These are phyloP conservation scores for Pollimyrus isidori DNA, from an alignment of 2,113 vertebrate species.

Conservation along the genomic window DNA sequence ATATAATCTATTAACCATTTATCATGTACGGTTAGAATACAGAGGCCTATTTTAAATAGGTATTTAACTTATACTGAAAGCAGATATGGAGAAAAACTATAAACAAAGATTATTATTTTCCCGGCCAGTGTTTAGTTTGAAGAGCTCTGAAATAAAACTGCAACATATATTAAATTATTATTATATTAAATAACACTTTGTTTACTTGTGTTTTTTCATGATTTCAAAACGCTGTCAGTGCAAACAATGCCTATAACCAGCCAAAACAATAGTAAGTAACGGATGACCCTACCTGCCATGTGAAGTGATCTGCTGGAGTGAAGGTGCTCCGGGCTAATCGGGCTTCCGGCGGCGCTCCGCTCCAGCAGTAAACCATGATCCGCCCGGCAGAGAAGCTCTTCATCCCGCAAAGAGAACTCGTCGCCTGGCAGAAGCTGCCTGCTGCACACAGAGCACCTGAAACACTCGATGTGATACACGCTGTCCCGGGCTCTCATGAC, in stretches of 20 bases:
- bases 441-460: slow-evolving; percentile 89
- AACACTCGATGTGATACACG: slow-evolving; percentile 95
- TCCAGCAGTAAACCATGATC: slow-evolving; percentile 77
- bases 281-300: slow-evolving; percentile 61
- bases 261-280: background rate
- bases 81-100: background rate
- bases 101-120: background rate
- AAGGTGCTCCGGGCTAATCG: slow-evolving; percentile 67
- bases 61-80: background rate
- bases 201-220: background rate
- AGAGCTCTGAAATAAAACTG: background rate
- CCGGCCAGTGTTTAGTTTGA: background rate
- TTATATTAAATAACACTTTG: background rate
- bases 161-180: background rate
- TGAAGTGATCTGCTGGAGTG: slow-evolving; percentile 61
- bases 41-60: background rate
- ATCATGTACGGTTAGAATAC: background rate
- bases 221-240: background rate
- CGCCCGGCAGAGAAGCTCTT: slow-evolving; percentile 83
- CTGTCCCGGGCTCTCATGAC: slow-evolving; percentile 89
- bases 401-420: slow-evolving; percentile 88
- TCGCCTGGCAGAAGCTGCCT: slow-evolving; percentile 89
- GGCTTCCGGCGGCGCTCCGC: slow-evolving; percentile 63
- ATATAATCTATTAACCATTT: background rate
- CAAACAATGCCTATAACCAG: background rate